These are phyloP conservation scores for Struthidea cinerea DNA, from an alignment of 2,113 vertebrate species.

Conservation along the genomic window DNA sequence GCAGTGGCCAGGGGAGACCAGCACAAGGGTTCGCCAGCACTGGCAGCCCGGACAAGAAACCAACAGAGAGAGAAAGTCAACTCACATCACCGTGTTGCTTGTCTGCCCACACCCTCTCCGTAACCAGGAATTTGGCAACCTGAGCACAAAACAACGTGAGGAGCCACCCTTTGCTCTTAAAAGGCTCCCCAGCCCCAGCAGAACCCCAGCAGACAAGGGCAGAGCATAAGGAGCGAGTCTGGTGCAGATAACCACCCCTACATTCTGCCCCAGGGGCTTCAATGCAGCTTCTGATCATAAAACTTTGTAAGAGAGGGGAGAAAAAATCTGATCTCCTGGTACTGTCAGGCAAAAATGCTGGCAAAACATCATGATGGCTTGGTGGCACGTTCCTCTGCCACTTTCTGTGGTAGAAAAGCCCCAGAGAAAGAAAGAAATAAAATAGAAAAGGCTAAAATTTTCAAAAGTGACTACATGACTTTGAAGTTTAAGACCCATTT, in stretches of 20 bases:
- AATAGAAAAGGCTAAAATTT: not conserved
- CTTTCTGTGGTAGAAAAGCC: not conserved
- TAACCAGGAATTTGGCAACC: not conserved
- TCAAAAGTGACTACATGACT: not conserved
- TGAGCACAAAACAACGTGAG: not conserved
- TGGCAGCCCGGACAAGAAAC: not conserved
- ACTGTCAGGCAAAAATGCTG: not conserved
- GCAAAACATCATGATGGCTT: not conserved
- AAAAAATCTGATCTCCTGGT: not conserved
- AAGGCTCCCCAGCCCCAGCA: not conserved
- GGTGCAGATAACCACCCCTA: not conserved
- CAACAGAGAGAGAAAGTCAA: not conserved
- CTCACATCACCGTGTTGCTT: fast-evolving
- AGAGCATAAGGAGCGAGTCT: not conserved
- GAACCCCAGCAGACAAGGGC: not conserved
- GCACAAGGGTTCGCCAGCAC: not conserved
- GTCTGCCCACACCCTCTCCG: fast-evolving
- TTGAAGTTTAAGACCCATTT: not conserved
- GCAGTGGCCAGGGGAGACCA: not conserved
- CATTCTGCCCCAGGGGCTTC: not conserved
- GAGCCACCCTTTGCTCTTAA: not conserved
- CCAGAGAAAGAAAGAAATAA: not conserved
- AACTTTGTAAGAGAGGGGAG: not conserved
- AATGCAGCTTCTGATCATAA: not conserved
- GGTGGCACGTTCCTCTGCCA: not conserved